Percentiles rank a stretch among this genome's conserved stretches.
phyloP scores from a whole-genome alignment of 2,797 vertebrate genomes.

The Leptodactylus fallax region DNA sequence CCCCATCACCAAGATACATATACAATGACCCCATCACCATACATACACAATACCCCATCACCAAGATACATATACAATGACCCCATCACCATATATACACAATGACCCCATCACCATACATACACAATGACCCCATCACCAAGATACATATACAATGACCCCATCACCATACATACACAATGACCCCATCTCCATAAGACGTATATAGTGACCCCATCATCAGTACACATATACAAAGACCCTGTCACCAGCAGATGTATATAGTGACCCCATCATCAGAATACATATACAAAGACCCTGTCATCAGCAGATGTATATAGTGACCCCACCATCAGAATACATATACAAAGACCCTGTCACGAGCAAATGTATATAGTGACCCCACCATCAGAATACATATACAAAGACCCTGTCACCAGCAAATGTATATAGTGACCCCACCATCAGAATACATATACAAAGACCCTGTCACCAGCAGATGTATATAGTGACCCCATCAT shows the following conservation, averaged over 20 bases:
- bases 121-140: background rate
- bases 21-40: background rate
- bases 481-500: background rate
- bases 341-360: background rate
- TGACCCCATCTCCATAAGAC: background rate
- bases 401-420: background rate
- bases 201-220: background rate
- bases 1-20: background rate
- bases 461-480: background rate
- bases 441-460: background rate
- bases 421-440: background rate
- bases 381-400: background rate
- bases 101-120: background rate
- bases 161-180: background rate
- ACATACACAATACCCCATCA: background rate
- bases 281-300: background rate
- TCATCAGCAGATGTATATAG: no score
- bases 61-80: background rate
- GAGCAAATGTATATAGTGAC: background rate
- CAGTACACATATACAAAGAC: background rate
- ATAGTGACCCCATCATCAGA: background rate
- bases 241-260: background rate
- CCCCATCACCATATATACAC: background rate
- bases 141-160: background rate
- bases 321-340: background rate